phyloP scores from a whole-genome alignment of 1,140 invertebrate species.

The Proales similis region DNA sequence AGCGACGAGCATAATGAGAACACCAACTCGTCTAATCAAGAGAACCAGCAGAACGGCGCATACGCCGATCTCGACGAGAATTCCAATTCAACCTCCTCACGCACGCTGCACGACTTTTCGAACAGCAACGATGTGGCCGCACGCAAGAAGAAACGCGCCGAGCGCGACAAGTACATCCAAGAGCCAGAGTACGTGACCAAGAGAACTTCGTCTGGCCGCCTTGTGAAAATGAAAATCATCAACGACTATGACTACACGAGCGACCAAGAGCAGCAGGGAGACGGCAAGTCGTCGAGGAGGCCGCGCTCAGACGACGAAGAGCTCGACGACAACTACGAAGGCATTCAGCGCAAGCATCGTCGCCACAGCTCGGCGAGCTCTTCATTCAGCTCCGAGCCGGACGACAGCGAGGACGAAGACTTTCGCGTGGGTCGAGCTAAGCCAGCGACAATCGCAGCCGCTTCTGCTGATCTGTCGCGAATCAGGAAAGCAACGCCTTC shows the following conservation, averaged over 20 bases:
- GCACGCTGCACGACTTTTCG: slow-evolving; percentile 1
- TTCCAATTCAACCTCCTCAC: not conserved
- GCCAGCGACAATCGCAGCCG: too few species aligned
- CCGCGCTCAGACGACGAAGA: not conserved
- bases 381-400: not conserved
- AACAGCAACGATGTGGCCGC: not conserved
- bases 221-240: slow-evolving; percentile 36
- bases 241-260: slow-evolving; percentile 22
- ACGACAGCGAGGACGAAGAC: slow-evolving; percentile 16
- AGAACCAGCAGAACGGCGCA: not conserved
- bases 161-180: slow-evolving; percentile 33
- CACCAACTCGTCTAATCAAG: slow-evolving; percentile 6
- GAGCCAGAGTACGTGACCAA: slow-evolving; percentile 32
- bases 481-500: too few species aligned
- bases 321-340: slow-evolving; percentile 11
- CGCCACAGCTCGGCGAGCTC: not conserved
- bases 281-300: not conserved
- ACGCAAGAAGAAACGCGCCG: slow-evolving; percentile 18
- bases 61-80: not conserved
- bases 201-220: slow-evolving; percentile 26
- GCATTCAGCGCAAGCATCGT: slow-evolving; percentile 17
- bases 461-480: too few species aligned
- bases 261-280: slow-evolving; percentile 11
- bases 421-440: not conserved
- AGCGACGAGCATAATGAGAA: not conserved